Conservation (phyloP, 2,888 invertebrate species). For the Ophioninae sp. region DNA sequence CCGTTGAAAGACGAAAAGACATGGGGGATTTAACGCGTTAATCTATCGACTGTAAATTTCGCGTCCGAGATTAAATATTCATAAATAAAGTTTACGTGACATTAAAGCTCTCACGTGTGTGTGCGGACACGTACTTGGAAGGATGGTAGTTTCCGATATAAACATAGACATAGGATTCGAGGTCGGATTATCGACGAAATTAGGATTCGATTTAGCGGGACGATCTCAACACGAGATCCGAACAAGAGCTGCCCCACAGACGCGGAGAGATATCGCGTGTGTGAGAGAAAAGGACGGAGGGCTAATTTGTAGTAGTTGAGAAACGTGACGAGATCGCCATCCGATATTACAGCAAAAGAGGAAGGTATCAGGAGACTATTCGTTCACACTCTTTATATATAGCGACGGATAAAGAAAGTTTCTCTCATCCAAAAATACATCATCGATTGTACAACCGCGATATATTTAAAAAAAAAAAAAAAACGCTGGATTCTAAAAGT, state of each 20-base stretch:
- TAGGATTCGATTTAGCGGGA: conserved; percentile 39
- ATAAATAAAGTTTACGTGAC: conserved; percentile 47
- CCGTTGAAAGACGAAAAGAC: background rate
- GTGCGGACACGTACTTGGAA: background rate
- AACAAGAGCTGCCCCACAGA: background rate
- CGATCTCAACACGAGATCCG: conserved; percentile 22
- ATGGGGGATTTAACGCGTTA: background rate
- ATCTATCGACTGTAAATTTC: conserved; percentile 7
- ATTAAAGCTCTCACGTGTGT: conserved; percentile 20
- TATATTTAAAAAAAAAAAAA: conserved; percentile 35
- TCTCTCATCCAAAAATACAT: conserved; percentile 50
- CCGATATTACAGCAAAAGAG: conserved; percentile 41
- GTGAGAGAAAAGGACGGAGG: background rate
- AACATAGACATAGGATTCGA: conserved; percentile 40
- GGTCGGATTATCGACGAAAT: conserved; percentile 52
- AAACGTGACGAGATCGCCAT: conserved; percentile 49
- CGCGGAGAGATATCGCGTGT: conserved; percentile 10
- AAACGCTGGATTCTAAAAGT: conserved; percentile 37
- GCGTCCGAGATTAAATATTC: conserved; percentile 36
- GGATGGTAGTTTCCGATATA: conserved; percentile 4
- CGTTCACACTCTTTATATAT: background rate
- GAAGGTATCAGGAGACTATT: conserved; percentile 28
- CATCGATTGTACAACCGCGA: conserved; percentile 52
- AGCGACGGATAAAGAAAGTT: conserved; percentile 48
- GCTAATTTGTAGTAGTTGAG: conserved; percentile 50